These are phyloP conservation scores for Numida meleagris DNA, from an alignment of 2,113 vertebrate genomes.

Conservation along the genomic window DNA sequence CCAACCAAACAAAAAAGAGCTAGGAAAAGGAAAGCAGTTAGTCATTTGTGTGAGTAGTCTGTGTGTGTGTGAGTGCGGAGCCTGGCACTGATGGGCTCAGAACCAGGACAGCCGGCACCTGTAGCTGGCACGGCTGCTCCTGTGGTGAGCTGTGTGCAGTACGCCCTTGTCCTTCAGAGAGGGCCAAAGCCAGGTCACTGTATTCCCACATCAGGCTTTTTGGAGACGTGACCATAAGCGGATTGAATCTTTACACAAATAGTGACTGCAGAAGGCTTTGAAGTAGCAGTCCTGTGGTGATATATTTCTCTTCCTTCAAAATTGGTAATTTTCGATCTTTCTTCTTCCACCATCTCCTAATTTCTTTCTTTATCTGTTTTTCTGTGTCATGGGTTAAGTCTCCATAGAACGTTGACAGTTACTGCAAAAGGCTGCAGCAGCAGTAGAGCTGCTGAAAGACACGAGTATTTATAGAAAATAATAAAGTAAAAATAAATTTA, in stretches of 20 bases:
- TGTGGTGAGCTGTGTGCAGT: background rate
- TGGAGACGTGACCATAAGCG: background rate
- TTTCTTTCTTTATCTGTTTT: background rate
- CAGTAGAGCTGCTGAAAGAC: constrained; percentile 10
- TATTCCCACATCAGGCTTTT: background rate
- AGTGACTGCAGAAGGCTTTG: background rate
- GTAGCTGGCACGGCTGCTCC: background rate
- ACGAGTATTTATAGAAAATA: constrained; percentile 12
- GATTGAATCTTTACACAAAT: background rate
- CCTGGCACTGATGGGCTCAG: background rate
- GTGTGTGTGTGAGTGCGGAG: accelerated
- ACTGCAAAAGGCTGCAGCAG: constrained; percentile 7
- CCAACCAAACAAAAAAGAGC: background rate
- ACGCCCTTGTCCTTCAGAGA: background rate
- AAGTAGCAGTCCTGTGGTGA: background rate
- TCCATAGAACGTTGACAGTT: background rate
- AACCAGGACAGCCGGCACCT: background rate
- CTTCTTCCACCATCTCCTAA: accelerated
- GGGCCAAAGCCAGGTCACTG: background rate
- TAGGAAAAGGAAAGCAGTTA: background rate
- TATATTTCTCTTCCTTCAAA: background rate
- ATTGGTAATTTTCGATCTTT: background rate
- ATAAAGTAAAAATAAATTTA: constrained; percentile 33
- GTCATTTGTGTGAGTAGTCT: background rate
- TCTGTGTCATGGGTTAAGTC: background rate